These are phyloP conservation scores for Hipparchia sbordonii DNA, from an alignment of 2,888 invertebrate species.

Conservation along the genomic window DNA sequence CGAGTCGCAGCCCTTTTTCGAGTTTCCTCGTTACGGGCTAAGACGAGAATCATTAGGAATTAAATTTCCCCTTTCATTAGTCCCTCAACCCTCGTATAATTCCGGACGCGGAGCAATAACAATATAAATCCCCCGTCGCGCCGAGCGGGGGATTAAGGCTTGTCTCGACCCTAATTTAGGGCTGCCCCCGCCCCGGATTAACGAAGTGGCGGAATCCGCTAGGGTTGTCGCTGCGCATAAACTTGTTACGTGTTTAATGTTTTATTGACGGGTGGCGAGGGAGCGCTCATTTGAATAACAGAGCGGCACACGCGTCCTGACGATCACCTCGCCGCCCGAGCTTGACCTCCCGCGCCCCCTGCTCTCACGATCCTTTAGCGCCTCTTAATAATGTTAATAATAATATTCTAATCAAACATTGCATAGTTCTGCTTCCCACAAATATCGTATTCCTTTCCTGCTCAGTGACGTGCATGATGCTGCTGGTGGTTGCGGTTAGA, in stretches of 20 bases:
- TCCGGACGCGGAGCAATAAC: conserved; percentile 83
- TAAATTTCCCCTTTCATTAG: conserved; percentile 84
- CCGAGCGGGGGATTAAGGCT: conserved; percentile 82
- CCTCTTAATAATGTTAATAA: background rate
- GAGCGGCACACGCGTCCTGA: conserved; percentile 53
- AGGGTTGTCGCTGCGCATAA: conserved; percentile 82
- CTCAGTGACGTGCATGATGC: background rate
- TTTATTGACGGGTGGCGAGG: conserved; percentile 82
- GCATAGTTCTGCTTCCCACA: conserved; percentile 1
- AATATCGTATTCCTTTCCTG: conserved; percentile 15
- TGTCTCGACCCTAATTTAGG: conserved; percentile 84
- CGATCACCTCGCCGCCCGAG: conserved; percentile 39
- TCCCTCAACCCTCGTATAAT: conserved; percentile 84
- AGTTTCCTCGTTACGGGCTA: conserved; percentile 83
- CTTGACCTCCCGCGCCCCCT: conserved; percentile 24
- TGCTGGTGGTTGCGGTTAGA: conserved; percentile 4
- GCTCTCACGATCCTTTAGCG: conserved; percentile 8
- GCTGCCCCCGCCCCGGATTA: conserved; percentile 82
- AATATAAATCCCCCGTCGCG: conserved; percentile 84
- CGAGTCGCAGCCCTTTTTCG: conserved; percentile 79
- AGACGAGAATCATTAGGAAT: conserved; percentile 84
- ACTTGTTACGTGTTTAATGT: conserved; percentile 83
- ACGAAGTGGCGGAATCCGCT: conserved; percentile 83
- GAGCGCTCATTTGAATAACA: conserved; percentile 79
- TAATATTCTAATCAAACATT: background rate